Conservation (phyloP, 2,888 invertebrate genomes). For the Muscina levida region DNA sequence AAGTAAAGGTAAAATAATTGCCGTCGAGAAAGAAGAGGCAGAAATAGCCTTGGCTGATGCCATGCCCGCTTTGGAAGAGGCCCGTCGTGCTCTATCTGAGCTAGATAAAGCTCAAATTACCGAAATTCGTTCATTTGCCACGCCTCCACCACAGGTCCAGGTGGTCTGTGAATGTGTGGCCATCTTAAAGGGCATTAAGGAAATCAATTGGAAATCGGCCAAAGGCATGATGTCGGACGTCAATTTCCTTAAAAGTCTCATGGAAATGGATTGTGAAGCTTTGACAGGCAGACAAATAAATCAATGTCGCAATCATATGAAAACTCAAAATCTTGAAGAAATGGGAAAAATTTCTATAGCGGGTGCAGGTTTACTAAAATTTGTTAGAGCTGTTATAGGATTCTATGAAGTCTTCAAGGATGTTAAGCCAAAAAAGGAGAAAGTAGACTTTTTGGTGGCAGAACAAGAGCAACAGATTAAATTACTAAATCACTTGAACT, state of each 20-base stretch:
- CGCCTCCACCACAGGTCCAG: constrained; percentile 94
- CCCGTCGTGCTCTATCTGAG: constrained; percentile 88
- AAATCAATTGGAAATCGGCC: constrained; percentile 94
- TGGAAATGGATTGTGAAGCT: constrained; percentile 92
- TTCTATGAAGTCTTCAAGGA: constrained; percentile 94
- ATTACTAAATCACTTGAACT: constrained; percentile 86
- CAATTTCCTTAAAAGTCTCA: constrained; percentile 88
- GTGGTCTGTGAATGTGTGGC: constrained; percentile 94
- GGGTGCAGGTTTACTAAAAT: constrained; percentile 91
- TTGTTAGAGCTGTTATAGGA: constrained; percentile 92
- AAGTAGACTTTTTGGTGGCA: constrained; percentile 87
- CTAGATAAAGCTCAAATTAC: constrained; percentile 95
- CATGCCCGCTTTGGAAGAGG: constrained; percentile 91
- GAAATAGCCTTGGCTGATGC: constrained; percentile 90
- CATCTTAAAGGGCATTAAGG: constrained; percentile 90
- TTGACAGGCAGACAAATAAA: constrained; percentile 87
- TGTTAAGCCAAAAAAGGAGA: constrained; percentile 91
- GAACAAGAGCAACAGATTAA: constrained; percentile 84
- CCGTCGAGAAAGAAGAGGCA: constrained; percentile 91
- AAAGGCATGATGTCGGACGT: constrained; percentile 96
- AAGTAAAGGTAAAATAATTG: constrained; percentile 89
- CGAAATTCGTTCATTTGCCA: constrained; percentile 94
- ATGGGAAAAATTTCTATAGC: constrained; percentile 93
- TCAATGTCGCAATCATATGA: constrained; percentile 87
- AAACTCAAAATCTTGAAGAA: constrained; percentile 86